These are phyloP conservation scores for Hippasteria phrygiana DNA, from an alignment of 53 echinoderm and acorn worm species.

Conservation along the genomic window DNA sequence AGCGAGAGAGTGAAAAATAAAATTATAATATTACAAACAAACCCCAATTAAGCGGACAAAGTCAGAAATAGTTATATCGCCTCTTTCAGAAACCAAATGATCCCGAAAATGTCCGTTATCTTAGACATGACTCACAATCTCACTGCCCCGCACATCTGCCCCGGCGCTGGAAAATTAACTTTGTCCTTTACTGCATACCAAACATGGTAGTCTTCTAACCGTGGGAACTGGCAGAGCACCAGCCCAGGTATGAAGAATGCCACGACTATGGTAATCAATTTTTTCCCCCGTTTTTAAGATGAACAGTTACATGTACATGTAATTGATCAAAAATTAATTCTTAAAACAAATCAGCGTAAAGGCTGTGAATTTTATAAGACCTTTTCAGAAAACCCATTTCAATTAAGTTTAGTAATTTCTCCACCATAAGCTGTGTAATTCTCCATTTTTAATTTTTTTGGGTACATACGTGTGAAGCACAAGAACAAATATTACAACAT, in stretches of 20 bases:
- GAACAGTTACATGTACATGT: background rate
- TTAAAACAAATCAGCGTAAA: background rate
- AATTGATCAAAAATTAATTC: background rate
- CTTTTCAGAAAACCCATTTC: background rate
- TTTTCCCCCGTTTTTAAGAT: background rate
- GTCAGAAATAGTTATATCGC: conserved; percentile 28
- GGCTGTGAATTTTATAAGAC: background rate
- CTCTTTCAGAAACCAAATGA: conserved; percentile 46
- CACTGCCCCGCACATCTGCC: background rate
- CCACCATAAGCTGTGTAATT: background rate
- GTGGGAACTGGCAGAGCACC: conserved; percentile 2
- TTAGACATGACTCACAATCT: conserved; percentile 43
- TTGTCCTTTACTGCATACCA: conserved; percentile 62
- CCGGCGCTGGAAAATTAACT: conserved; percentile 43
- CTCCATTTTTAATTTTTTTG: background rate
- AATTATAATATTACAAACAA: no score
- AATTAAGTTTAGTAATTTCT: background rate
- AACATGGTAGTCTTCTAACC: conserved; percentile 52
- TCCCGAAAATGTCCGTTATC: conserved; percentile 64
- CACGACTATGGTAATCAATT: background rate
- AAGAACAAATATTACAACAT: no score
- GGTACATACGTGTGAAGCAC: no score
- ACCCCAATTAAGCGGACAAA: background rate
- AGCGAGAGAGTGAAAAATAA: background rate
- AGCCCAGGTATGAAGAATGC: conserved; percentile 17